A percentile compares a stretch with the other conserved stretches of the same genome.
These are phyloP conservation scores for Drosophila demipolita DNA, from an alignment of 2,888 invertebrate species.

Conservation along the genomic window DNA sequence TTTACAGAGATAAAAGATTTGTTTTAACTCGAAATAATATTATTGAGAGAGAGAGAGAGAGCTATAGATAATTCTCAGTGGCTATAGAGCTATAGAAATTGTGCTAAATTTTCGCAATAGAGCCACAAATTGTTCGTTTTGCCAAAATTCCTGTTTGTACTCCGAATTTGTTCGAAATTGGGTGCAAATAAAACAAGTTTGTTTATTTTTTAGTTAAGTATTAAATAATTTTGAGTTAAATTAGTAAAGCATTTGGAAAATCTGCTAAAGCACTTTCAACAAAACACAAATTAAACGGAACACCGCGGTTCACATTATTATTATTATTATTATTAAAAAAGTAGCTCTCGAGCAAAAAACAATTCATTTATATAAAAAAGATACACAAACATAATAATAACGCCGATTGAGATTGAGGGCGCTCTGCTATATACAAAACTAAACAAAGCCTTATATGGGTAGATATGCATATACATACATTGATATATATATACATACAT, in stretches of 20 bases:
- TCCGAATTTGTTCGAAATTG: constrained; percentile 81
- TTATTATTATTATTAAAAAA: not conserved
- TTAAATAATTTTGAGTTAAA: constrained; percentile 54
- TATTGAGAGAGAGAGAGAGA: constrained; percentile 23
- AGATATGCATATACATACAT: constrained; percentile 46
- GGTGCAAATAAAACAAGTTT: constrained; percentile 40
- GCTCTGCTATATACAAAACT: constrained; percentile 75
- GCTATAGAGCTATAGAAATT: constrained; percentile 44
- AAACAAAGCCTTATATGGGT: constrained; percentile 72
- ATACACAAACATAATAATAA: constrained; percentile 75
- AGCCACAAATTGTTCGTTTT: constrained; percentile 43
- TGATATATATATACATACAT: constrained; percentile 10
- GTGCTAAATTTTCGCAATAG: constrained; percentile 56
- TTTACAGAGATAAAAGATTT: constrained; percentile 46
- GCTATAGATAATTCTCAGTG: constrained; percentile 34
- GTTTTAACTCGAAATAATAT: constrained; percentile 36
- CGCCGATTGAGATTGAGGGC: constrained; percentile 34
- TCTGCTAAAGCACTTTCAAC: constrained; percentile 65
- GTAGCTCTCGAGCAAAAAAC: constrained; percentile 34
- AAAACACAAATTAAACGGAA: constrained; percentile 59
- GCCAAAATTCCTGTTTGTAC: constrained; percentile 75
- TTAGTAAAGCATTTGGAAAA: constrained; percentile 70
- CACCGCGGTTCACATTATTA: constrained; percentile 26
- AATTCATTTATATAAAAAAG: constrained; percentile 52
- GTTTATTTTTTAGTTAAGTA: constrained; percentile 15